Percentiles rank a stretch among this genome's conserved stretches.
Evolutionary conservation across 2,888 invertebrate species (phyloP).

Genomic region (Herminia tarsipennalis): DNA sequence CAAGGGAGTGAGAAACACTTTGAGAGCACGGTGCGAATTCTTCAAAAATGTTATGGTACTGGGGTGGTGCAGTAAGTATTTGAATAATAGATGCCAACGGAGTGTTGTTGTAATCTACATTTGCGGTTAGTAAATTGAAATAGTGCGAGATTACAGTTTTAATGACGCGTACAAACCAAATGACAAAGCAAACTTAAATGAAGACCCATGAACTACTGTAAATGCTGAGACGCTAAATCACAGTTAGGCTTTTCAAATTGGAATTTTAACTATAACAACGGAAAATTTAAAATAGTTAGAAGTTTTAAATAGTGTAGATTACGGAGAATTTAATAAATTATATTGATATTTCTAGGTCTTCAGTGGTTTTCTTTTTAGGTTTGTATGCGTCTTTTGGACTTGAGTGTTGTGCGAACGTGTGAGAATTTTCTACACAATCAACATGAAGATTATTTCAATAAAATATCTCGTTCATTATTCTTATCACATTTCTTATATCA

Average conservation of each 20-base stretch:
- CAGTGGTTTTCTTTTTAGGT: too few species aligned
- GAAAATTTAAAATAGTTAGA: too few species aligned
- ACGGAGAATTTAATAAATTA: too few species aligned
- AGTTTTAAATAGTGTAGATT: too few species aligned
- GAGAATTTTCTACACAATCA: conserved; percentile 19
- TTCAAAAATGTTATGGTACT: conserved; percentile 16
- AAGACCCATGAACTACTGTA: too few species aligned
- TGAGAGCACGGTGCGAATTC: conserved; percentile 18
- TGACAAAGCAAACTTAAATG: too few species aligned
- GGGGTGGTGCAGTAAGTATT: not conserved
- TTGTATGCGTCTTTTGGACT: too few species aligned
- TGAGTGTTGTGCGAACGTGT: conserved; percentile 1
- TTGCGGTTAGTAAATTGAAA: conserved; percentile 3
- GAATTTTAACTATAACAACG: too few species aligned
- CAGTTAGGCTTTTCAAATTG: too few species aligned
- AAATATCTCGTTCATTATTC: not conserved
- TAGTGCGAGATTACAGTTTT: conserved; percentile 8
- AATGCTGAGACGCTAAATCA: too few species aligned
- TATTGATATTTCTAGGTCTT: too few species aligned
- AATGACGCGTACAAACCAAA: too few species aligned
- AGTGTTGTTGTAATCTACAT: not conserved
- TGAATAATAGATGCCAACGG: not conserved
- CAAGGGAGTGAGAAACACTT: conserved; percentile 22
- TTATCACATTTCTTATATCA: not conserved
- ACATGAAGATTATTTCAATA: conserved; percentile 11